A percentile compares a stretch with the other conserved stretches of the same genome.
Evolutionary conservation across 2,113 vertebrate genomes (phyloP).

Genomic region (Myotis yumanensis): DNA sequence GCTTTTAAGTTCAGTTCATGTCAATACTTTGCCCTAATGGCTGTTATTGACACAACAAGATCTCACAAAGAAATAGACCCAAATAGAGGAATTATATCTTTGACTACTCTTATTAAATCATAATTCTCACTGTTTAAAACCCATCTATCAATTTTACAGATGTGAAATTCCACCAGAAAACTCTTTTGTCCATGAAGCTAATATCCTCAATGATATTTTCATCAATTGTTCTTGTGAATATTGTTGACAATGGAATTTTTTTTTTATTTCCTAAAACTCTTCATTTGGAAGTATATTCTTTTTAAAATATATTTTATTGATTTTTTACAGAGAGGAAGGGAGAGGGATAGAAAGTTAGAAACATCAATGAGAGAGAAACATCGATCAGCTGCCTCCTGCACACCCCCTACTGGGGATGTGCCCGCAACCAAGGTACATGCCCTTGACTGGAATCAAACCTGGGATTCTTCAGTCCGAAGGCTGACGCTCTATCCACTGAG

Average conservation of each 20-base stretch:
- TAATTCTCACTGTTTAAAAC: slow-evolving; percentile 28
- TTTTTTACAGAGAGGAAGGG: too few relatives aligned
- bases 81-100: slow-evolving; percentile 30
- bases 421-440: too few relatives aligned
- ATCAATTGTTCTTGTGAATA: slow-evolving; percentile 16
- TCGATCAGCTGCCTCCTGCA: too few relatives aligned
- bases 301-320: too few relatives aligned
- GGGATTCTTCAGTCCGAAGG: too few relatives aligned
- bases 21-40: slow-evolving; percentile 26
- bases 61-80: slow-evolving; percentile 33
- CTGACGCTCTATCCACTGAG: too few relatives aligned
- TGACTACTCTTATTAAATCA: background rate
- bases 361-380: too few relatives aligned
- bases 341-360: too few relatives aligned
- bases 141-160: slow-evolving; percentile 4
- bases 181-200: background rate
- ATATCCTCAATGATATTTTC: background rate
- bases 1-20: slow-evolving; percentile 49
- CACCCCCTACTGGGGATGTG: too few relatives aligned
- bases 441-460: too few relatives aligned
- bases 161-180: slow-evolving; percentile 30
- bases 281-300: background rate
- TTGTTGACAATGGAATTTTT: background rate
- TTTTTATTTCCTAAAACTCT: slow-evolving; percentile 3
- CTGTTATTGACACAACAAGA: background rate